Evolutionary conservation across 92 coral and sea anemone genomes (phyloP), one percentile per base, ranked within the genome.

Genomic region (Siderastrea radians): DNA sequence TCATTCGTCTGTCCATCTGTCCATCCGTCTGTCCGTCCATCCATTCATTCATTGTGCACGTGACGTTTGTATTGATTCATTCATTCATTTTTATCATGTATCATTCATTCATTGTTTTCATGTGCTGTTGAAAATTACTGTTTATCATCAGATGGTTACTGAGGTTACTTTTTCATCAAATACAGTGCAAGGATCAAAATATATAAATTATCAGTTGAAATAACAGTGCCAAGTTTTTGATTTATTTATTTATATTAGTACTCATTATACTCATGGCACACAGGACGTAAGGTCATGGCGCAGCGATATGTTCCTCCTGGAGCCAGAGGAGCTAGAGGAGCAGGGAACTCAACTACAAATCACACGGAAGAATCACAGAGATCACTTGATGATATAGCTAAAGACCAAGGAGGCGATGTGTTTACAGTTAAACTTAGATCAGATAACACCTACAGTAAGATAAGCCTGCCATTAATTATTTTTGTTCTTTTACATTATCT

Each of bases 221-320:
- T 26, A 26, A 26, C 38, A 26, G 38, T 26, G 38, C 38, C 38
- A 26, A 14, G 1, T 16, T 15, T 19, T 69, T 69, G 13, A 13
- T 46, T 48, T 48, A 69, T 38, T 72, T 49, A 49, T 17, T 57
- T 11, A 10, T 72, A 47, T 5, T 50, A 16, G 38, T 47, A 47
- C 19, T 10, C 7, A 7, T 3, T 72, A 72, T 72, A 4, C 45
- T 13, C 48, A 16, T 4, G n/a, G 9, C 13, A 5, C 45, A 16
- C 14, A 58, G 12, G 26, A 14, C 0, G n/a, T 9, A 64, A 68
- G 15, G 51, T 72, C 51, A 84, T 87, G 90, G 88, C 65, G 58
- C 14, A 82, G 15, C 91, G 96, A 45, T 89, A 92, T 48, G 62
- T 94, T 53, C 96, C 93, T 5, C 95, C 96, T 11, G 84, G 86